Conservation (phyloP, 2,888 invertebrate species). For the Helleia helle region DNA sequence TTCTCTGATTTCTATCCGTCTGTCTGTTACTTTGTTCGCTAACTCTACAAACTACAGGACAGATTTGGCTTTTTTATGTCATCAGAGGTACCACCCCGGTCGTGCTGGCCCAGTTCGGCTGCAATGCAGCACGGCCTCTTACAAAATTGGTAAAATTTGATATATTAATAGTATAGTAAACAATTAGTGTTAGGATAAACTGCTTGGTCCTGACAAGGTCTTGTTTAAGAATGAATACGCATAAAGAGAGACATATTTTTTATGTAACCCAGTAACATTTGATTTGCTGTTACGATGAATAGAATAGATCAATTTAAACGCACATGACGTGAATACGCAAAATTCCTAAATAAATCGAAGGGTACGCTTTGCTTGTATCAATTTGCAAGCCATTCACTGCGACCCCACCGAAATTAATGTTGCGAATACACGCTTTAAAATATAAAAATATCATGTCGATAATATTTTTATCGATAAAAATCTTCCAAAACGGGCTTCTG, state of each 20-base stretch:
- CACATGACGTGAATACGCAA: constrained; percentile 49
- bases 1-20: too few relatives aligned
- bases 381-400: constrained; percentile 56
- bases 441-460: not conserved
- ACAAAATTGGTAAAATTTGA: too few relatives aligned
- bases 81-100: too few relatives aligned
- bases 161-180: too few relatives aligned
- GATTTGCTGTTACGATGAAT: constrained; percentile 25
- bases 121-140: too few relatives aligned
- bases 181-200: too few relatives aligned
- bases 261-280: constrained; percentile 22
- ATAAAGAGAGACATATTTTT: constrained; percentile 5
- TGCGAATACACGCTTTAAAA: constrained; percentile 12
- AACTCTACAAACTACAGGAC: too few relatives aligned
- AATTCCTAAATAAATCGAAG: constrained; percentile 57
- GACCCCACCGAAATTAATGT: constrained; percentile 32
- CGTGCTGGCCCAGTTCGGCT: too few relatives aligned
- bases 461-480: constrained; percentile 16
- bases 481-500: too few relatives aligned
- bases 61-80: too few relatives aligned
- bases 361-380: constrained; percentile 51
- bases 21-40: too few relatives aligned
- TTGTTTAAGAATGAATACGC: constrained; percentile 9
- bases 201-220: too few relatives aligned
- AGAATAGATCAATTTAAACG: constrained; percentile 32